A percentile compares a stretch with the other conserved stretches of the same genome.
phyloP scores from a whole-genome alignment of 2,888 invertebrate genomes.

The Sphaerophoria rueppellii region DNA sequence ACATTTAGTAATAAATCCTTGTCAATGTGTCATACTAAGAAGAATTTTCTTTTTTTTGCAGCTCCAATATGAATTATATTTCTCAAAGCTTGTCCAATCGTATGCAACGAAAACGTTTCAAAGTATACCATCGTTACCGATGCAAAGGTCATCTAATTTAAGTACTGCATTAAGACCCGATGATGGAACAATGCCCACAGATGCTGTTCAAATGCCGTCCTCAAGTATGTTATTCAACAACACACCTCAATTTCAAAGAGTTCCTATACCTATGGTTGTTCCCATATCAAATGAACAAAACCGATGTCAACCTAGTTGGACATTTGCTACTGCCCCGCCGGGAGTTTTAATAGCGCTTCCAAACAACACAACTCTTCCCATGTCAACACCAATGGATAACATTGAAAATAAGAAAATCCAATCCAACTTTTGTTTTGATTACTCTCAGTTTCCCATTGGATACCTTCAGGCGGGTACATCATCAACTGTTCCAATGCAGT shows the following conservation, averaged over 20 bases:
- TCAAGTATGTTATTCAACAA: background rate
- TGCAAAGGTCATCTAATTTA: constrained; percentile 30
- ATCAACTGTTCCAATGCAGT: constrained; percentile 36
- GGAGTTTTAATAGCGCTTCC: constrained; percentile 59
- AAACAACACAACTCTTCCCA: constrained; percentile 41
- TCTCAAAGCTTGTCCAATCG: constrained; percentile 81
- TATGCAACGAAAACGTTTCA: constrained; percentile 79
- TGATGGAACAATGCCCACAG: constrained; percentile 14
- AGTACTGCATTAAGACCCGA: constrained; percentile 29
- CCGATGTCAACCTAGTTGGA: constrained; percentile 48
- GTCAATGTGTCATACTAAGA: background rate
- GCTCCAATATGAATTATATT: constrained; percentile 81
- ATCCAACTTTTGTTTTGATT: constrained; percentile 59
- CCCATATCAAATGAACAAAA: constrained; percentile 60
- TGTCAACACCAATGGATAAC: constrained; percentile 14
- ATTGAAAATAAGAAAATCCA: constrained; percentile 42
- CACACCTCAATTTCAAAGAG: constrained; percentile 45
- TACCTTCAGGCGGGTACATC: constrained; percentile 57
- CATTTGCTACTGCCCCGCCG: constrained; percentile 42
- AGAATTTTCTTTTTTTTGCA: constrained; percentile 56
- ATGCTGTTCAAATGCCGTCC: constrained; percentile 5
- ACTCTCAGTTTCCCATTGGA: constrained; percentile 74
- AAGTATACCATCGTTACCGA: constrained; percentile 65
- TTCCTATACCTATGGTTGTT: constrained; percentile 59
- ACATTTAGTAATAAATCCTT: background rate